Base-by-base conservation (phyloP, 2,113 vertebrate genomes). In the Mormyrus iriodes region DNA sequence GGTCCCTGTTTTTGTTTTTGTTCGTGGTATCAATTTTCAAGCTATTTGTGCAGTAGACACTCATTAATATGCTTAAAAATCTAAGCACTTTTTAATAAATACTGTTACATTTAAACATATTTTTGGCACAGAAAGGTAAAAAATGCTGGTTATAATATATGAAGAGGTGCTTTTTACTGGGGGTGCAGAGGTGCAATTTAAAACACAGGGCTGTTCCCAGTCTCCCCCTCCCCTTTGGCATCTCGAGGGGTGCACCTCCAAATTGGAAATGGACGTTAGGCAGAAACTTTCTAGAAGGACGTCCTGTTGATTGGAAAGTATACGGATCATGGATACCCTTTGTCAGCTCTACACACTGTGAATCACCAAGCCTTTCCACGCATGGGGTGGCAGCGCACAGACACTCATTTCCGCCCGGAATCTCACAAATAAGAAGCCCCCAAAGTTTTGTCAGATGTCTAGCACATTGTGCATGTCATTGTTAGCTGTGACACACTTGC, bases 381-480 rank as follows among this genome's bases (percentile, higher is more conserved):
- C 91, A 91, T 91, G 93, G 94, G 92, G 93, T 94, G 94, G 93
- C 94, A 93, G 92, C 93, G 92, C 91, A 94, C 93, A 91, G n/a
- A 95, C 94, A 96, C 93, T 95, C 94, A 96, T 93, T 92, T 91
- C 83, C 90, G 88, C 94, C 92, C 92, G 90, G 93, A 92, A 92
- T 94, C 94, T 65, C 69, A 6, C 27, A 39, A 35, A 17, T 4
- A 76, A 90, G 89, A 86, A 88, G 88, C 48, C 39, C 4, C 44
- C 90, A 93, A 94, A 94, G 93, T 91, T 95, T 93, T 92, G 91
- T 94, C 94, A 95, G 93, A 93, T 88, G 95, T 95, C 95, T 96
- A 93, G 92, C 95, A 95, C 94, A 91, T 95, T 92, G 93, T 90
- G 92, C 95, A 94, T 95, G 95, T 95, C 94, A 95, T 92, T 93